Evolutionary conservation across 2,797 vertebrate genomes (phyloP).

Genomic region (Gorsachius magnificus): DNA sequence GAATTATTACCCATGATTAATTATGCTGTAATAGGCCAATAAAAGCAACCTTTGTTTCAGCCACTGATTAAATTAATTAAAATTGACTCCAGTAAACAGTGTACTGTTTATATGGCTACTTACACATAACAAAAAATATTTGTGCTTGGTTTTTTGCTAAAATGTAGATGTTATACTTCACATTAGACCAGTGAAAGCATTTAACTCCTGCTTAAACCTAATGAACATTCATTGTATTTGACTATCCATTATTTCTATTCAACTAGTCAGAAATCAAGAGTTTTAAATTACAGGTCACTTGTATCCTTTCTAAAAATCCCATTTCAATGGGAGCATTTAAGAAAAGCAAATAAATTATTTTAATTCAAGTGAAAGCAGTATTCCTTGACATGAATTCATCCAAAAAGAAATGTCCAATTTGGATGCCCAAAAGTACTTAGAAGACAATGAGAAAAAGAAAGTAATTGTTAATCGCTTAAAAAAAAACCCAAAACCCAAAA

Average conservation of each 20-base stretch:
- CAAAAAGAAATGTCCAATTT: neutral
- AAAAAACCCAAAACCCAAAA: neutral
- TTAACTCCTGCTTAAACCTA: neutral
- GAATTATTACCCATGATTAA: constrained; percentile 61
- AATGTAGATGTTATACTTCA: neutral
- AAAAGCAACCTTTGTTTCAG: constrained; percentile 34
- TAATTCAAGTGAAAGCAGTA: neutral
- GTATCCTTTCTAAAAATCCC: neutral
- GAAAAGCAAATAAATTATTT: neutral
- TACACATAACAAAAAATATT: neutral
- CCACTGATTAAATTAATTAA: constrained; percentile 39
- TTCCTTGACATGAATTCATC: neutral
- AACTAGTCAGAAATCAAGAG: neutral
- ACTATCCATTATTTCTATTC: neutral
- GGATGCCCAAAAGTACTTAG: neutral
- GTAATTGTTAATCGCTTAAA: neutral
- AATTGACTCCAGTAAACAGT: constrained; percentile 34
- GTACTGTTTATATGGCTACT: neutral
- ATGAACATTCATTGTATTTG: neutral
- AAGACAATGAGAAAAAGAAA: neutral
- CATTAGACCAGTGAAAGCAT: neutral
- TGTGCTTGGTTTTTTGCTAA: neutral
- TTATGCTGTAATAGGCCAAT: constrained; percentile 37
- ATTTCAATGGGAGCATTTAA: neutral
- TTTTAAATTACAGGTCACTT: neutral